Percentiles rank a stretch among this genome's conserved stretches.
These are phyloP conservation scores for Tachina fera DNA, from an alignment of 2,888 invertebrate genomes.

Conservation along the genomic window DNA sequence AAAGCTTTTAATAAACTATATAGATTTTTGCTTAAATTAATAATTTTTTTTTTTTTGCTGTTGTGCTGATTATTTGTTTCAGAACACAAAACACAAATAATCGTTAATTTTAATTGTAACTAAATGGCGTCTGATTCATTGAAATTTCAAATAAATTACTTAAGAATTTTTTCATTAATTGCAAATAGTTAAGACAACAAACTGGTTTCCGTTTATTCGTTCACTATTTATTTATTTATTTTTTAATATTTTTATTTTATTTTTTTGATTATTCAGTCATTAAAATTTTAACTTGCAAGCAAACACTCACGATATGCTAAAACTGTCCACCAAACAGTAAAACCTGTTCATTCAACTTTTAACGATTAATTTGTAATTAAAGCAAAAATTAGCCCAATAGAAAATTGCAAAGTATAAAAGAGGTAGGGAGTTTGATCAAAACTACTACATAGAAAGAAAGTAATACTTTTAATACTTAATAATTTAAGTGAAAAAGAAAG, in stretches of 20 bases:
- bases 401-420: neutral
- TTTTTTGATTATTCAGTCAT: conserved; percentile 43
- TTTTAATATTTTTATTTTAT: neutral
- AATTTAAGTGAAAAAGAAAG: too few species aligned
- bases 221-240: neutral
- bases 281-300: conserved; percentile 24
- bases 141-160: conserved; percentile 48
- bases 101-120: conserved; percentile 15
- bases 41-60: too few species aligned
- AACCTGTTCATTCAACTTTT: conserved; percentile 50
- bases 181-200: neutral
- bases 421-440: neutral
- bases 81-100: neutral
- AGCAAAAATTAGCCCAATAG: neutral
- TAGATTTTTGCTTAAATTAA: too few species aligned
- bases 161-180: conserved; percentile 51
- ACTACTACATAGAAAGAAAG: neutral
- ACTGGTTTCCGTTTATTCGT: conserved; percentile 15
- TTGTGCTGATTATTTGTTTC: too few species aligned
- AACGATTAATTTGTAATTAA: conserved; percentile 11
- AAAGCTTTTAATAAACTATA: too few species aligned
- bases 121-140: conserved; percentile 54
- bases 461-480: too few species aligned
- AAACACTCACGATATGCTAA: conserved; percentile 10
- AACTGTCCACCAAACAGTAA: conserved; percentile 51